phyloP scores from a whole-genome alignment of 1,140 invertebrate genomes.

The Heliothis virescens region DNA sequence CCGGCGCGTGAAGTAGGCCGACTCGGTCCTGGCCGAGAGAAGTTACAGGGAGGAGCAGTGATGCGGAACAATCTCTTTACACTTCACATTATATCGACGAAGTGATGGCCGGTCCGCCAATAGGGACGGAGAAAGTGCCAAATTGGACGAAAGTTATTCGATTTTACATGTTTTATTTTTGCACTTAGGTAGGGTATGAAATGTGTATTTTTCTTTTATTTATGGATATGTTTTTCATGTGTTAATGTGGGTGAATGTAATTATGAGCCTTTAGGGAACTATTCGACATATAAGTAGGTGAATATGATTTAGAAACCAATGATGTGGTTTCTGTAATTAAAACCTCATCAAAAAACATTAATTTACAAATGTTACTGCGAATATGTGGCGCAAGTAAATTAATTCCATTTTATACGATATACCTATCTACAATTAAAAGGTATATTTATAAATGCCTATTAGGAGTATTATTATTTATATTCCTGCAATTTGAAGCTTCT shows the following conservation, averaged over 20 bases:
- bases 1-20: slow-evolving; percentile 60
- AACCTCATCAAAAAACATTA: no score
- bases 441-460: background rate
- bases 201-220: background rate
- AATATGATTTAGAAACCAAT: no score
- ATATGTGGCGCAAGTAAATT: no score
- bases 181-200: background rate
- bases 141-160: background rate
- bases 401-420: no score
- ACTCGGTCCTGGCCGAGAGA: slow-evolving; percentile 46
- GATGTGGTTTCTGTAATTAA: no score
- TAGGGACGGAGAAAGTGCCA: slow-evolving; percentile 57
- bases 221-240: background rate
- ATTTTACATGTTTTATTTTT: slow-evolving; percentile 12
- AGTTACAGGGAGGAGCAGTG: slow-evolving; percentile 6
- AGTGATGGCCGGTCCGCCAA: slow-evolving; percentile 27
- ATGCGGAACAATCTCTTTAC: slow-evolving; percentile 29
- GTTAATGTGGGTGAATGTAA: background rate
- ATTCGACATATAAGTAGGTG: no score
- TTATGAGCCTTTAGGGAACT: background rate
- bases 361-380: no score
- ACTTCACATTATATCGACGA: slow-evolving; percentile 11
- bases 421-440: no score
- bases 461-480: slow-evolving; percentile 22
- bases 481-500: slow-evolving; percentile 26